These are phyloP conservation scores for Tetrax tetrax DNA, from an alignment of 2,113 vertebrate species.

Conservation along the genomic window DNA sequence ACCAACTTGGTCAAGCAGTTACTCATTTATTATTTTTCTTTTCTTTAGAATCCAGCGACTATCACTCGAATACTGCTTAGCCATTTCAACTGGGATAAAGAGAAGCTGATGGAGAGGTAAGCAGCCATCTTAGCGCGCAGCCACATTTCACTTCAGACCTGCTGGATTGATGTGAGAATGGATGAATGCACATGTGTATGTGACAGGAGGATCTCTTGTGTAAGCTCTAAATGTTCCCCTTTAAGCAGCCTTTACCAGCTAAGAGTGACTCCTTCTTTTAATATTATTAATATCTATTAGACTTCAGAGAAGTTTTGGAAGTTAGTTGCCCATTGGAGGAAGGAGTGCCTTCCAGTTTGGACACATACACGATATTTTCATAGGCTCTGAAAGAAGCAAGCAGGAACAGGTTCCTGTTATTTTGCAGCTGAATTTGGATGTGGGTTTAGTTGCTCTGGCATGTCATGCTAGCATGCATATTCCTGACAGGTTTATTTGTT, in stretches of 20 bases:
- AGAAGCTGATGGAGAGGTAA: conserved; percentile 99
- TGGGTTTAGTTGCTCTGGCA: background rate
- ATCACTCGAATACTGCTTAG: conserved; percentile 99
- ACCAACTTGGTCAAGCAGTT: background rate
- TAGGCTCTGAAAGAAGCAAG: background rate
- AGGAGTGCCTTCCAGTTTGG: background rate
- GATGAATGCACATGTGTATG: background rate
- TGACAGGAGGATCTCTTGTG: background rate
- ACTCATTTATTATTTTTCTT: background rate
- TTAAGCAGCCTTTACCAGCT: background rate
- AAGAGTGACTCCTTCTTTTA: background rate
- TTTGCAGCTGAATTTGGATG: background rate
- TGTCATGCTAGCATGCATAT: background rate
- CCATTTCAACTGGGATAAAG: conserved; percentile 99
- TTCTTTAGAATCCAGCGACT: conserved; percentile 93
- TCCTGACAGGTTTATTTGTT: background rate
- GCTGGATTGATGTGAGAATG: background rate
- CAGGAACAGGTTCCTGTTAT: background rate
- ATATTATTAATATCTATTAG: background rate
- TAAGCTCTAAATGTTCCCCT: background rate
- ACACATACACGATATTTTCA: background rate
- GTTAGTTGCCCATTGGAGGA: background rate
- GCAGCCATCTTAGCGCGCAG: background rate
- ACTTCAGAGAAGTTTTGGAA: background rate
- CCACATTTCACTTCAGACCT: background rate